Evolutionary conservation across 2,797 vertebrate species (phyloP).

Genomic region (Hypotaenidia philippensis): DNA sequence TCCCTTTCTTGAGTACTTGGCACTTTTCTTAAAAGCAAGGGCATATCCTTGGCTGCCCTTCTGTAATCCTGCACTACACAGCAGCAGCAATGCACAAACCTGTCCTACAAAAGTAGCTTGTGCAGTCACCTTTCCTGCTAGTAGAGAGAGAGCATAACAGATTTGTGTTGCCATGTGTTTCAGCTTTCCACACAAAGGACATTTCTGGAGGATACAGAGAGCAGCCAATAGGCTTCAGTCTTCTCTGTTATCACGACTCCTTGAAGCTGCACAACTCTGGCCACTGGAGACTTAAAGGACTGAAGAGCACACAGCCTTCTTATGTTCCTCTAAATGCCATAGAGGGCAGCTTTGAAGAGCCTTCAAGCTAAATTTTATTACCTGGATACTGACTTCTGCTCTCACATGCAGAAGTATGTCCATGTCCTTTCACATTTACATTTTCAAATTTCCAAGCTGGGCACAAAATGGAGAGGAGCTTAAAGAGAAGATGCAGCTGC

Average conservation of each 20-base stretch:
- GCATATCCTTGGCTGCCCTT: slow-evolving; percentile 13
- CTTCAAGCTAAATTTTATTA: not conserved
- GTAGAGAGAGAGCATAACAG: not conserved
- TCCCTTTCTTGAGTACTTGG: not conserved
- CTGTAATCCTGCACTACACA: not conserved
- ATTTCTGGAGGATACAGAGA: rapidly evolving
- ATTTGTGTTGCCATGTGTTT: not conserved
- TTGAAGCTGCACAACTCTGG: not conserved
- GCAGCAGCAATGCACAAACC: not conserved
- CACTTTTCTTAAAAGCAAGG: not conserved
- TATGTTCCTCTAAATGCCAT: not conserved
- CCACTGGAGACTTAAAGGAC: not conserved
- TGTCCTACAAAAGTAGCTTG: not conserved
- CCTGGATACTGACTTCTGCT: rapidly evolving
- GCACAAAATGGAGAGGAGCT: not conserved
- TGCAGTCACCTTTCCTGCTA: not conserved
- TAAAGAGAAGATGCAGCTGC: not conserved
- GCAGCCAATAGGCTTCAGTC: not conserved
- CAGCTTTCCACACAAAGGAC: not conserved
- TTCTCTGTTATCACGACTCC: rapidly evolving
- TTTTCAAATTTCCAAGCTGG: not conserved
- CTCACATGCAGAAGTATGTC: not conserved
- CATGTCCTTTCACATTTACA: not conserved
- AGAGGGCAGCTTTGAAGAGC: not conserved
- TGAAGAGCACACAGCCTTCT: not conserved